These are phyloP conservation scores for Pseudococcus jackbeardsleyi DNA, from an alignment of 2,888 invertebrate species.

Conservation along the genomic window DNA sequence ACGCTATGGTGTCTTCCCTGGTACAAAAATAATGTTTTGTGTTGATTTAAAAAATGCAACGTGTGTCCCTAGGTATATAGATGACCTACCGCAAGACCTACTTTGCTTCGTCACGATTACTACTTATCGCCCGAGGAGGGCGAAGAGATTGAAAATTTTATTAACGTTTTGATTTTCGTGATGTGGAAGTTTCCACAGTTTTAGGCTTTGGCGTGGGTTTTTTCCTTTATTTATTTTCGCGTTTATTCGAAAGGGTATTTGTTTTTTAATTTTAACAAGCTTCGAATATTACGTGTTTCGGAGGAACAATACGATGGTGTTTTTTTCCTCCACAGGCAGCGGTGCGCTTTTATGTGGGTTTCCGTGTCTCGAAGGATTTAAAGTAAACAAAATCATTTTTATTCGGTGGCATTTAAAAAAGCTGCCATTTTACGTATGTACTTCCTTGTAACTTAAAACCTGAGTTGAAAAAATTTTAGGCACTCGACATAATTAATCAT, in stretches of 20 bases:
- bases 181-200: background rate
- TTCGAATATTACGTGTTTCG: background rate
- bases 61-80: background rate
- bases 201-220: background rate
- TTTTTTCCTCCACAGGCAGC: background rate
- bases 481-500: background rate
- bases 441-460: no score
- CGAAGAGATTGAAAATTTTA: background rate
- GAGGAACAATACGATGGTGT: background rate
- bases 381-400: background rate
- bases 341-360: background rate
- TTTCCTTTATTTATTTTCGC: background rate
- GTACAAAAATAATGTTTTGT: background rate
- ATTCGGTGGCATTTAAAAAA: background rate
- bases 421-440: background rate
- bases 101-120: background rate
- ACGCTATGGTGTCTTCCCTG: background rate
- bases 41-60: conserved; percentile 47
- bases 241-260: background rate
- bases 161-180: background rate
- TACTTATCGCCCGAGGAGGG: background rate
- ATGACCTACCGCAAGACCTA: conserved; percentile 26
- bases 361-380: background rate
- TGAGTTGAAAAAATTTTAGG: background rate
- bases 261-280: conserved; percentile 20